Evolutionary conservation across 2,113 vertebrate genomes (phyloP).

Genomic region (Vimba vimba): DNA sequence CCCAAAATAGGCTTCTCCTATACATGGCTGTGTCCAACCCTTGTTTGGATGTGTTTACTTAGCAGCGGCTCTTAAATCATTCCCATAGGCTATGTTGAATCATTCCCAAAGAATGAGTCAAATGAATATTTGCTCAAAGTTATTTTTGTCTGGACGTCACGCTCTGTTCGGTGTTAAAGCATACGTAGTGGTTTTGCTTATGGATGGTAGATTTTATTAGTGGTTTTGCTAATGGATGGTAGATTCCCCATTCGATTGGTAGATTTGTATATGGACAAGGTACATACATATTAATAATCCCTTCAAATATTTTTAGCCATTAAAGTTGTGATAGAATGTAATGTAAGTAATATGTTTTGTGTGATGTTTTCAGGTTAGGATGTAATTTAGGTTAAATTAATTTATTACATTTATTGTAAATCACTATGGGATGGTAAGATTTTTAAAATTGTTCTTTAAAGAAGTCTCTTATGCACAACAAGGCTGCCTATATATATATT

Average conservation of each 20-base stretch:
- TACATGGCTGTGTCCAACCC: not conserved
- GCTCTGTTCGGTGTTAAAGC: not conserved
- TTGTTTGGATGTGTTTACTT: constrained; percentile 19
- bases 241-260: no score
- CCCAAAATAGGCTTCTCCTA: not conserved
- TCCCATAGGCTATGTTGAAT: constrained; percentile 5
- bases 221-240: no score
- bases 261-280: not conserved
- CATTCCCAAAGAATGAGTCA: constrained; percentile 29
- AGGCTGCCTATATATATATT: no score
- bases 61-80: not conserved
- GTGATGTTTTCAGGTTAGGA: not conserved
- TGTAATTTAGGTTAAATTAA: not conserved
- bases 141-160: constrained; percentile 20
- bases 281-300: not conserved
- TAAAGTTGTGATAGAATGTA: not conserved
- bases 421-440: not conserved
- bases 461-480: not conserved
- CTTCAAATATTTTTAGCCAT: not conserved
- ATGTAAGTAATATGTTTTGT: not conserved
- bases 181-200: not conserved
- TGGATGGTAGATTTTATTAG: not conserved
- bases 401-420: not conserved
- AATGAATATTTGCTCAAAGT: not conserved
- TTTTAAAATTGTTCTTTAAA: no score